Base-by-base conservation (phyloP, 2,888 invertebrate species). In the Athrips mouffetella region DNA sequence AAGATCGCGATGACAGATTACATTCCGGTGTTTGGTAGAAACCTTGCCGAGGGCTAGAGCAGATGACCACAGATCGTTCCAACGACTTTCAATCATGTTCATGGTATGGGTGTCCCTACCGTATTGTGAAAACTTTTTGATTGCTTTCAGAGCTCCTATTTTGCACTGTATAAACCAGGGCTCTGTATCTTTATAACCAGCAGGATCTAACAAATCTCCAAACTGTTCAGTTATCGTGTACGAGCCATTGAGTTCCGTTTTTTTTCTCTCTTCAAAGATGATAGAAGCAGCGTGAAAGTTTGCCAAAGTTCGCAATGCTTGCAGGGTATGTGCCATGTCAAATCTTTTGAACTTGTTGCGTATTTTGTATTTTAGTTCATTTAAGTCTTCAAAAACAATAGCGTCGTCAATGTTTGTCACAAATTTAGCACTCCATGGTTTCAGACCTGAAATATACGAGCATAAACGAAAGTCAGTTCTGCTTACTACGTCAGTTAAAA, bases 1-100 rank as follows among this genome's bases (percentile, higher is more conserved):
- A 4, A 92, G 70, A 74, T 92, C 92, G 2, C 91, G 85, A 62
- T 92, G 92, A 27, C 89, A 89, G 3, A 91, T 67, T 0, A 91
- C 91, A 52, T 90, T 90, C 42, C 80, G 67, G 60, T 82, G 69
- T 52, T 69, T 69, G 49, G 68, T 27, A 30, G 86, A 77, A 8
- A 69, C 63, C 42, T 75, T 65, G 23, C 74, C 62, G 11, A 78
- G 56, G 23, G 62, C 55, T 41, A 86, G 57, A 3, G 77, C 79
- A 4, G 59, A 54, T 2, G 60, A 54, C 82, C 85, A 86, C 48
- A 84, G 57, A 7, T 65, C 50, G 29, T 30, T 41, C 87, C 87
- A 88, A 7, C 57, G 55, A 5, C 51, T 62, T 49, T 80, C 73
- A 51, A 86, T 74, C 13, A 53, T 27, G 21, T 55, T 51, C 15